These are phyloP conservation scores for Trachelus troglodyta DNA, from an alignment of 2,888 invertebrate genomes.

Conservation along the genomic window DNA sequence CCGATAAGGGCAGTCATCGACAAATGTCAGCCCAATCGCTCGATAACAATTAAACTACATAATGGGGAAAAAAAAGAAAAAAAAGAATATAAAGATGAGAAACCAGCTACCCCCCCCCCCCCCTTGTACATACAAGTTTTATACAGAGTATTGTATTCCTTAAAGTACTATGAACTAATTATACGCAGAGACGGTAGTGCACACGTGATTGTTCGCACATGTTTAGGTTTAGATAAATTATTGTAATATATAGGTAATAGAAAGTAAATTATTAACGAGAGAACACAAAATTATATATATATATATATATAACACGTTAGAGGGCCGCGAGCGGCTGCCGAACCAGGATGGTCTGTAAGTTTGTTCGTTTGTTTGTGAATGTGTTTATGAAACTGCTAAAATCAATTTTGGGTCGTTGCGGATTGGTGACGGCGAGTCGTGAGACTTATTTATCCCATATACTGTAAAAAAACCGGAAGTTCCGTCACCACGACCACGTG, in stretches of 20 bases:
- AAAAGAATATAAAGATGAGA: constrained; percentile 30
- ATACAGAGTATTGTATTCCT: constrained; percentile 65
- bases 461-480: neutral
- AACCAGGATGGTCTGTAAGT: constrained; percentile 38
- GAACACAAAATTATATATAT: constrained; percentile 24
- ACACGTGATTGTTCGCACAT: constrained; percentile 64
- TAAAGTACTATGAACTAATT: constrained; percentile 38
- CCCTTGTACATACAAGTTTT: constrained; percentile 66
- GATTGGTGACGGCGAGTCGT: neutral
- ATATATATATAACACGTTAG: constrained; percentile 13
- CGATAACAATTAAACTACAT: constrained; percentile 35
- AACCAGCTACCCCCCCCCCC: constrained; percentile 58
- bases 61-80: neutral
- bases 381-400: constrained; percentile 36
- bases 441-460: neutral
- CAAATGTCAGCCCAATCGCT: constrained; percentile 36
- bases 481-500: neutral
- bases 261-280: constrained; percentile 27
- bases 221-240: constrained; percentile 54
- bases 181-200: constrained; percentile 50
- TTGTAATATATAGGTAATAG: constrained; percentile 45
- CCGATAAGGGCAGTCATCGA: constrained; percentile 35
- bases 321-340: constrained; percentile 12
- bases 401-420: constrained; percentile 32
- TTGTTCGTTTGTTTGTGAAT: constrained; percentile 46